phyloP scores from a whole-genome alignment of 2,113 vertebrate species.

The Thinocorus orbignyianus region DNA sequence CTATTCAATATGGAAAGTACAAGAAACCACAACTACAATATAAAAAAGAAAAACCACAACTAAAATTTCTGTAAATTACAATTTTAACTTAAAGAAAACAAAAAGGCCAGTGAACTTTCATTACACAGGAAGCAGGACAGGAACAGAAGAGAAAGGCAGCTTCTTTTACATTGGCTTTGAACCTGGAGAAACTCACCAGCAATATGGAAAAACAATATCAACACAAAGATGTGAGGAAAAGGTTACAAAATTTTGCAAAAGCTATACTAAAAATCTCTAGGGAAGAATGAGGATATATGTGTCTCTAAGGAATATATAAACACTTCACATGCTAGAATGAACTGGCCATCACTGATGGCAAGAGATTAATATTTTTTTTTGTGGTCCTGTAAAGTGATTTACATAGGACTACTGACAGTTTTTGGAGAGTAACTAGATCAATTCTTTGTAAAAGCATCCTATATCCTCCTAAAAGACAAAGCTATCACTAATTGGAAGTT shows the following conservation, averaged over 20 bases:
- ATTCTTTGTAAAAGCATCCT: neutral
- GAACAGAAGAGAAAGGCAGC: neutral
- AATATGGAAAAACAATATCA: neutral
- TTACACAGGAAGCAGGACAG: accelerated
- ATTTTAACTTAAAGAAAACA: neutral
- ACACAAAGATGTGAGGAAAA: neutral
- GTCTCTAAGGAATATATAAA: neutral
- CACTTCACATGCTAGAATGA: neutral
- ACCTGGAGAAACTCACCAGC: neutral
- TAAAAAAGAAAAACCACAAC: neutral
- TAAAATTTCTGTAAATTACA: neutral
- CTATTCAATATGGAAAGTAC: neutral
- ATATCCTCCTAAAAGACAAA: neutral
- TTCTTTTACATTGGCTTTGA: neutral
- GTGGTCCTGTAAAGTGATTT: neutral
- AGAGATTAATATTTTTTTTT: neutral
- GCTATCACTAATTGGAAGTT: neutral
- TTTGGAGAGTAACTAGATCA: neutral
- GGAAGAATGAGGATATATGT: neutral
- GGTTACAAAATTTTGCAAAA: neutral
- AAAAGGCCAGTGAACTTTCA: neutral
- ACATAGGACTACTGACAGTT: neutral
- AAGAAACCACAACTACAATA: neutral
- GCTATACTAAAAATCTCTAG: neutral
- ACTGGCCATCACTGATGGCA: neutral